phyloP scores from a whole-genome alignment of 2,797 vertebrate genomes.

The Huso huso region DNA sequence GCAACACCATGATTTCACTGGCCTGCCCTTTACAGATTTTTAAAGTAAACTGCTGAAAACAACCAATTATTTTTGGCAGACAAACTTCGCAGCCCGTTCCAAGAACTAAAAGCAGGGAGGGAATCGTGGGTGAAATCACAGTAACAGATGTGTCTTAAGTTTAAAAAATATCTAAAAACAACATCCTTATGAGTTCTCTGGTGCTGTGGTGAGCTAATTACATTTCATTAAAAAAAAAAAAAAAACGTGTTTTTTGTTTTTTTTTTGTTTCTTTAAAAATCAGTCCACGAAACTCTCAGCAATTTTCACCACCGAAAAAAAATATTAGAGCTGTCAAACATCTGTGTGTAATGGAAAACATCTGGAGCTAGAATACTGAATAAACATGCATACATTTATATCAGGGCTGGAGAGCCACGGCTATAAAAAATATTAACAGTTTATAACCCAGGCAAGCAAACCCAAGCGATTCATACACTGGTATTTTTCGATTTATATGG shows the following conservation, averaged over 20 bases:
- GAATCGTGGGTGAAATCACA: conserved; percentile 61
- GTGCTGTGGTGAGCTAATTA: conserved; percentile 55
- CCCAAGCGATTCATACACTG: background rate
- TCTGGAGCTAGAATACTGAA: conserved; percentile 38
- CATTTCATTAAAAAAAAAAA: conserved; percentile 43
- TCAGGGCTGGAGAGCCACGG: conserved; percentile 11
- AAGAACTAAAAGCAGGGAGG: conserved; percentile 51
- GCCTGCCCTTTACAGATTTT: conserved; percentile 53
- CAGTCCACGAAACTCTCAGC: conserved; percentile 28
- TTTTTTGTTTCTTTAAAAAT: conserved; percentile 42
- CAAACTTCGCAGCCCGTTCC: conserved; percentile 43
- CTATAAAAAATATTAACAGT: background rate
- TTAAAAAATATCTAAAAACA: conserved; percentile 56
- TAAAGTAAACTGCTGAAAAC: conserved; percentile 66
- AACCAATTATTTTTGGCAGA: conserved; percentile 70
- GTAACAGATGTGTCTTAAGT: conserved; percentile 68
- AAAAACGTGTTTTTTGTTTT: conserved; percentile 37
- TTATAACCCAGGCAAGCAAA: background rate
- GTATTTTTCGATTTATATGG: background rate
- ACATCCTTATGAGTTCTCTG: conserved; percentile 38
- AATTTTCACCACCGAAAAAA: conserved; percentile 40
- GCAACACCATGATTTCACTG: conserved; percentile 34
- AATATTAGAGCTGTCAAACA: conserved; percentile 49
- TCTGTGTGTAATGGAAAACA: conserved; percentile 62
- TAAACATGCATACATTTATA: conserved; percentile 21